Base-by-base conservation (phyloP, 2,888 invertebrate species). In the Ormyrus labotus region DNA sequence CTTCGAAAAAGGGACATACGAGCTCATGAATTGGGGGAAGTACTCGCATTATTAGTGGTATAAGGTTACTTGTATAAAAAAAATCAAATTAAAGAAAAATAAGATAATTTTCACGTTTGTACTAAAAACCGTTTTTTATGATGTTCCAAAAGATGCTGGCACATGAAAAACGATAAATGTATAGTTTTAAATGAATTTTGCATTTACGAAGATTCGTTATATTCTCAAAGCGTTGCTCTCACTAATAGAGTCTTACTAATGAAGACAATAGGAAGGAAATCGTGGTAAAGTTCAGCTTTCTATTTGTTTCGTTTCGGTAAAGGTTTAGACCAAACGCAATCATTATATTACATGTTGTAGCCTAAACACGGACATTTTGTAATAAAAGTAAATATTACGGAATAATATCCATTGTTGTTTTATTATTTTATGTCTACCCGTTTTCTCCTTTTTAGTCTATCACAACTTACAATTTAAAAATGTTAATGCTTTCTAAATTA, bases 331-430 rank as follows among this genome's bases (percentile, higher is more conserved):
- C 89, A 90, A 90, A 89, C 88, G 88, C 89, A 88, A 90, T 89
- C 88, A 89, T 88, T 89, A 90, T 90, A 90, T 88, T 90, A 90
- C 89, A 90, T 90, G 90, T 90, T 90, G 90, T 90, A 90, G 89
- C 88, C 88, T 90, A 89, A 90, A 89, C 87, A 89, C 88, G 89
- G 83, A 88, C 86, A 87, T 90, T 90, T 90, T 90, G 87, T 90
- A 90, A 90, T 90, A 90, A 89, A 90, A 90, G 86, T 89, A 88
- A 89, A 88, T 88, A 89, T 89, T 90, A 89, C 89, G 87, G 89
- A 89, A 83, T 84, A 82, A 85, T 77, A 78, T 63, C 74, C 78
- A 63, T 77, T 65, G 11, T 73, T 77, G 72, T 53, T 61, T 69
- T 13, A 58, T 64, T 6, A 34, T 79, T 58, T 79, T 74, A 74